Conservation (phyloP, 2,888 invertebrate species). For the Pristionchus mayeri region DNA sequence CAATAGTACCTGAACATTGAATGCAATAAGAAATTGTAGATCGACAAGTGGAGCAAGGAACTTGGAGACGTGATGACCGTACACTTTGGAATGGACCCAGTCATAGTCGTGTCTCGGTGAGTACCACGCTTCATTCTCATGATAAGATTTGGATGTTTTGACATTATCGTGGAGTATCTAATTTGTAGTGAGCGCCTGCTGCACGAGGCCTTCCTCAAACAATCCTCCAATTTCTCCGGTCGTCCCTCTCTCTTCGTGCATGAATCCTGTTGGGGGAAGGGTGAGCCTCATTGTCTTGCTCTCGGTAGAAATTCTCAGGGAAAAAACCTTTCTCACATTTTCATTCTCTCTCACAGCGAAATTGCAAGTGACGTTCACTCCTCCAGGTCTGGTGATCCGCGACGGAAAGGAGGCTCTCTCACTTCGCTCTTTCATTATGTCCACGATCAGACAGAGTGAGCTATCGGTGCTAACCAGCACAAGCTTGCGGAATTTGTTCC, state of each 20-base stretch:
- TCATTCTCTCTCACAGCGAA: neutral
- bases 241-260: constrained; percentile 51
- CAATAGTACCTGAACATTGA: no score
- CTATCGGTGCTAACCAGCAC: neutral
- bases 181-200: constrained; percentile 20
- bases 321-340: neutral
- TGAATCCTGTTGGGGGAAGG: constrained; percentile 51
- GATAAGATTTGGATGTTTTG: no score
- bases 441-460: constrained; percentile 44
- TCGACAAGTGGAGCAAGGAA: no score
- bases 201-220: constrained; percentile 45
- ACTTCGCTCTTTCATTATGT: constrained; percentile 29
- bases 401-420: constrained; percentile 30
- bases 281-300: neutral
- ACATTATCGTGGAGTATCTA: no score
- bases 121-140: no score
- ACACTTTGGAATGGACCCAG: no score
- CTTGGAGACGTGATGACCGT: no score
- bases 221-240: constrained; percentile 49
- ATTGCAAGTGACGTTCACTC: neutral
- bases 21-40: no score
- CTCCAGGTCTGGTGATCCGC: constrained; percentile 25
- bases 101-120: no score
- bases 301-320: neutral
- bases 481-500: neutral